Conservation (phyloP, 2,113 vertebrate species). For the Erythrocebus patas region DNA sequence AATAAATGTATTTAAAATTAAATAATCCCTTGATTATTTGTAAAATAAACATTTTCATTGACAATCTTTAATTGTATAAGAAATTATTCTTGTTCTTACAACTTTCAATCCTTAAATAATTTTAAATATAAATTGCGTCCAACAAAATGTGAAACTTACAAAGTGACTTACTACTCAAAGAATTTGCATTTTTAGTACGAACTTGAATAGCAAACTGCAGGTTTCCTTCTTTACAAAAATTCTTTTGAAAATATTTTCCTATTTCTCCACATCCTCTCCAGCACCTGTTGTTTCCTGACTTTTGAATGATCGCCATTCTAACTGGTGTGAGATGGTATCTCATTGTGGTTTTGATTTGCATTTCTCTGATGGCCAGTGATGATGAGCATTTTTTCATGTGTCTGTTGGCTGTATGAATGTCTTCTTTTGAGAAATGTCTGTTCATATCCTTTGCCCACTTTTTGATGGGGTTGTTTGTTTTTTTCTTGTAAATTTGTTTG, state of each 20-base stretch:
- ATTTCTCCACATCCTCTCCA: too few relatives aligned
- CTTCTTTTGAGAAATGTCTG: too few relatives aligned
- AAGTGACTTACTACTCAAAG: background rate
- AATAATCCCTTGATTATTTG: background rate
- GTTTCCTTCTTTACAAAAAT: background rate
- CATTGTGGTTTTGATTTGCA: too few relatives aligned
- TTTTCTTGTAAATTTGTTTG: too few relatives aligned
- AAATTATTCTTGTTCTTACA: background rate
- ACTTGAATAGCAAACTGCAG: background rate
- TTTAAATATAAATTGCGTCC: background rate
- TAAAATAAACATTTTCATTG: background rate
- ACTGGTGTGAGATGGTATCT: too few relatives aligned
- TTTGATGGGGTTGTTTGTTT: too few relatives aligned
- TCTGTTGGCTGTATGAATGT: too few relatives aligned
- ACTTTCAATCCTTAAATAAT: background rate
- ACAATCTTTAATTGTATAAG: background rate
- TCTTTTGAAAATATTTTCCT: background rate
- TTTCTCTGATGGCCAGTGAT: too few relatives aligned
- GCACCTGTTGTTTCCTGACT: too few relatives aligned
- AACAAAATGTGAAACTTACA: background rate
- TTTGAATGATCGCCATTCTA: too few relatives aligned
- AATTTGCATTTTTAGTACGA: background rate
- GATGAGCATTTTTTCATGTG: too few relatives aligned
- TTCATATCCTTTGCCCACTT: too few relatives aligned
- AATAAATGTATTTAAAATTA: background rate